Base-by-base conservation (phyloP, 2,797 vertebrate genomes). In the Molothrus aeneus region DNA sequence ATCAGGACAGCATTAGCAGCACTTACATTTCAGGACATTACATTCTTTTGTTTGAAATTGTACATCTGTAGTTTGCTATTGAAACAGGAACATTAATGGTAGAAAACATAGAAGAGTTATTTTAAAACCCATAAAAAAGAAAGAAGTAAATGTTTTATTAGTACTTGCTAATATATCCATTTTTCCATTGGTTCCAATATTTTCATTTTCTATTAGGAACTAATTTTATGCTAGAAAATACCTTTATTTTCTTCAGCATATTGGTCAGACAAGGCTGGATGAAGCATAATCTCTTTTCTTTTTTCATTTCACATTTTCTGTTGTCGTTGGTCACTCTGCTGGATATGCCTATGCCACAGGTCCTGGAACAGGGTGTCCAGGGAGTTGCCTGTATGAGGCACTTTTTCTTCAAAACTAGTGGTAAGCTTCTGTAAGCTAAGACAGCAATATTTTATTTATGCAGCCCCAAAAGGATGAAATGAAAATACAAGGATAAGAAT, bases 341-440 rank as follows among this genome's bases (percentile, higher is more conserved):
- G 24, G 99, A 99, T 94, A 99, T 98, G 64, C 99, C 99, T 66
- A 99, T 97, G 68, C 98, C 99, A 15, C 99, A 99, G 92, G 98
- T 98, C 94, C 97, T 98, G 43, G 99, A 99, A 91, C 99, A 99
- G 50, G 98, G 98, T 47, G 98, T 99, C 99, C 99, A 99, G 60
- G 98, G 98, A 3, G 99, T 99, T 74, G 98, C 98, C 98, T 99
- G 99, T 61, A 99, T 96, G 74, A 99, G 97, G 94, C 99, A 99
- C 94, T 99, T 99, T 94, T 98, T 99, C 98, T 98, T 99, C 98
- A 99, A 98, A 97, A 98, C 98, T 96, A 99, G 98, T 53, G 98
- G 98, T 96, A 98, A 98, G 97, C 98, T 98, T 98, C 98, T 99
- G 98, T 99, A 99, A 98, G 98, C 99, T 99, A 98, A 97, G 98